Evolutionary conservation across 2,888 invertebrate genomes (phyloP), one percentile per base, ranked within the genome.

Genomic region (Erebia aethiops): DNA sequence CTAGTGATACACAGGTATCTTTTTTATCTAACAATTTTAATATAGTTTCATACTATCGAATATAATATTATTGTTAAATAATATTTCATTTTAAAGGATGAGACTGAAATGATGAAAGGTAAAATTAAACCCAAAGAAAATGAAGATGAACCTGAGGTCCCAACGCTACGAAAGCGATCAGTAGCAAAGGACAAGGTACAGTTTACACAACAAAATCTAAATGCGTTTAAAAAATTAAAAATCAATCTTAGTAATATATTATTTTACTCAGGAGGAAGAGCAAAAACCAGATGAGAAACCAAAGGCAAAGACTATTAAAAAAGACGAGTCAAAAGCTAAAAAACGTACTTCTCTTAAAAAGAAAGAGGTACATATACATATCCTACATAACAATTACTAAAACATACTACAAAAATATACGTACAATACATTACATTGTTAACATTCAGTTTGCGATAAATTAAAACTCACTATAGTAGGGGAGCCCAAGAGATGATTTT

Each of bases 101-200:
- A 92, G 57, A 82, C 84, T 77, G 91, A 93, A 71, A 87, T 90
- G 79, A 90, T 91, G 86, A 89, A 83, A 75, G 92, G 92, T 74
- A 93, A 93, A 87, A 91, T 93, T 66, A 92, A 90, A 76, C 91
- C 92, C 16, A 93, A 93, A 82, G 87, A 86, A 61, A 88, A 87
- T 71, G 92, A 92, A 78, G 85, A 85, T 14, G 93, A 93, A 79
- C 87, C 90, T 10, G 91, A 92, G 87, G 81, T 81, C 68, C 91
- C 92, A 71, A 79, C 87, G 74, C 86, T 93, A 60, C 87, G 91
- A 61, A 93, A 92, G 82, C 89, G 91, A 73, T 79, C 92, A 73
- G 84, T 92, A 73, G 74, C 85, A 71, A 93, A 92, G 79, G 92
- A 91, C 68, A 92, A 93, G 92, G 92, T 93, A 90, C 18, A 61